Evolutionary conservation across 2,113 vertebrate genomes (phyloP).

Genomic region (Phrynosoma platyrhinos): DNA sequence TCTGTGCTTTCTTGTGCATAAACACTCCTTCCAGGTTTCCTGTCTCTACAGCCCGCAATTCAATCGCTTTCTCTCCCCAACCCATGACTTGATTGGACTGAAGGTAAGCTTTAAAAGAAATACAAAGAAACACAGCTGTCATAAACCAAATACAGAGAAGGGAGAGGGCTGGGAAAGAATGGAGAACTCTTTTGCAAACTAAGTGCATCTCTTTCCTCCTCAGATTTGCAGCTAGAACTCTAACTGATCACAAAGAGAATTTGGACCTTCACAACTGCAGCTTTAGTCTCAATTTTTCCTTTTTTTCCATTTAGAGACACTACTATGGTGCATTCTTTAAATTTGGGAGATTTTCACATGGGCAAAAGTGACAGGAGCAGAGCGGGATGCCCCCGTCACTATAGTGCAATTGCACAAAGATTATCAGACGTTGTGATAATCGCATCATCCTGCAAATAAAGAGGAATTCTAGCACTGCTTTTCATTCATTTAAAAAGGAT

Average conservation of each 20-base stretch:
- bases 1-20: conserved; percentile 96
- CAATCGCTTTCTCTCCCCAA: conserved; percentile 95
- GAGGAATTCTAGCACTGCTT: no score
- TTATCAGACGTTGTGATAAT: no score
- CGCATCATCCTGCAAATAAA: no score
- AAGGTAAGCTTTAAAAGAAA: conserved; percentile 85
- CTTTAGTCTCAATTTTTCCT: not conserved
- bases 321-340: no score
- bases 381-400: no score
- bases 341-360: no score
- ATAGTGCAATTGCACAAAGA: no score
- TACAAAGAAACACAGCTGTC: not conserved
- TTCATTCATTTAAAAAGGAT: no score
- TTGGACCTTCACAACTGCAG: not conserved
- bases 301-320: no score
- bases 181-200: not conserved
- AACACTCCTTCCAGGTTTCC: conserved; percentile 92
- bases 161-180: not conserved
- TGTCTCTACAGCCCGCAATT: conserved; percentile 88
- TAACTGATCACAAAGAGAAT: not conserved
- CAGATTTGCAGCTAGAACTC: not conserved
- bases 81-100: conserved; percentile 97
- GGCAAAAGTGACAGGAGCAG: no score
- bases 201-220: not conserved
- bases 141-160: not conserved